Conservation (phyloP, 1,140 invertebrate species). For the Muscidifurax raptorellus region DNA sequence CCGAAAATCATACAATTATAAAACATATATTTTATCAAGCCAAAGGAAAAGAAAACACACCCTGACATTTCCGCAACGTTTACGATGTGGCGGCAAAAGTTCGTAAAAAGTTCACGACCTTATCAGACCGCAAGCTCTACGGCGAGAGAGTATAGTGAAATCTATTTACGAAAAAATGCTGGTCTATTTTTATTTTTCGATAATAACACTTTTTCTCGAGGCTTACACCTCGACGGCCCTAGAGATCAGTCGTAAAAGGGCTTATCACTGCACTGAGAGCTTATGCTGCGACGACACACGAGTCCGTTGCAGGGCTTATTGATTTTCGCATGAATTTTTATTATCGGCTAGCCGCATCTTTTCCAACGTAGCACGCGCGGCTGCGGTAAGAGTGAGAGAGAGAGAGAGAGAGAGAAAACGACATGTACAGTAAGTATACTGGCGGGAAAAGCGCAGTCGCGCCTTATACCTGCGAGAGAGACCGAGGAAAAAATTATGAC, state of each 20-base stretch:
- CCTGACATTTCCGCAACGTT: neutral
- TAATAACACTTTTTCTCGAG: constrained; percentile 45
- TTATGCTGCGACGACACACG: constrained; percentile 19
- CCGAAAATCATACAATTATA: neutral
- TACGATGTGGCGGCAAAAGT: constrained; percentile 31
- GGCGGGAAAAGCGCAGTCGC: neutral
- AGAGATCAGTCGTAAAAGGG: constrained; percentile 45
- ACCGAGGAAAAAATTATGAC: constrained; percentile 7
- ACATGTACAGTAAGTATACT: neutral
- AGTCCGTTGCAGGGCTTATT: constrained; percentile 42
- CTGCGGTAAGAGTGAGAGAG: neutral
- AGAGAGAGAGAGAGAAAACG: neutral
- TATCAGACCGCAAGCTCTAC: constrained; percentile 15
- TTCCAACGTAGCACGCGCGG: neutral
- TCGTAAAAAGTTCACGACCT: constrained; percentile 48
- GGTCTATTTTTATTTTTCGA: constrained; percentile 45
- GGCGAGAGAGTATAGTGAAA: constrained; percentile 42
- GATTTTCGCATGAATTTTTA: constrained; percentile 60
- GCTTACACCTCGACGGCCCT: neutral
- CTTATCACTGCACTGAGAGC: constrained; percentile 26
- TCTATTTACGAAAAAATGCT: constrained; percentile 42
- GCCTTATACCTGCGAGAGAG: neutral
- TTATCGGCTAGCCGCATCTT: constrained; percentile 49
- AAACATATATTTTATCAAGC: neutral
- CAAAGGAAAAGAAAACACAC: constrained; percentile 55